Percentiles rank a stretch among this genome's conserved stretches.
Conservation (phyloP, 2,113 vertebrate species). For the Meles meles region DNA sequence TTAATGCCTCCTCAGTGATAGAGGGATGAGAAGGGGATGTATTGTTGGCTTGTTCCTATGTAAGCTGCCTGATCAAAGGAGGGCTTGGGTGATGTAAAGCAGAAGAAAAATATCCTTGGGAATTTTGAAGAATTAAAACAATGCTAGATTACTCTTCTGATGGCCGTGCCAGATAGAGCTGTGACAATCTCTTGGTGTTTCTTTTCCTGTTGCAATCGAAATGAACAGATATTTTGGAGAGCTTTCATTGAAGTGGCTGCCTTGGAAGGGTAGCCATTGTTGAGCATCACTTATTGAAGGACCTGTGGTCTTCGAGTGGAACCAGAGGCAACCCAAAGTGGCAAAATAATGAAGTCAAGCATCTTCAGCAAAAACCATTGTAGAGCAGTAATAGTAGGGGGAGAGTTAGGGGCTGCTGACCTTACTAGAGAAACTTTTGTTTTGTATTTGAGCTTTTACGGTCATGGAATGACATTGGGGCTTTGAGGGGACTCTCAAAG, state of each 20-base stretch:
- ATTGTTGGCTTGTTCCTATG: background rate
- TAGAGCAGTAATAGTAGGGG: background rate
- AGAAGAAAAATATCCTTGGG: slow-evolving; percentile 18
- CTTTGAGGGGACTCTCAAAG: background rate
- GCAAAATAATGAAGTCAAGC: background rate
- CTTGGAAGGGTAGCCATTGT: background rate
- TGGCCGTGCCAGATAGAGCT: background rate
- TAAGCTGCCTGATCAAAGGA: background rate
- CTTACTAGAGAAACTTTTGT: background rate
- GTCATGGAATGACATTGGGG: no score
- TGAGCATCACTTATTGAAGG: background rate
- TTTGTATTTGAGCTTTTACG: background rate
- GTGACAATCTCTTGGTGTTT: background rate
- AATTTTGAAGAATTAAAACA: slow-evolving; percentile 37
- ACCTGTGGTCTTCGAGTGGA: background rate
- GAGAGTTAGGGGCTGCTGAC: background rate
- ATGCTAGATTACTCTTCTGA: background rate
- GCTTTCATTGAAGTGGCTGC: background rate
- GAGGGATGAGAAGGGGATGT: background rate
- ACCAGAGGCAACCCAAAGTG: background rate
- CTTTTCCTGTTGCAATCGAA: slow-evolving; percentile 42
- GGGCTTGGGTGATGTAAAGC: background rate
- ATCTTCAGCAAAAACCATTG: background rate
- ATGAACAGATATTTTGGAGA: slow-evolving; percentile 28
- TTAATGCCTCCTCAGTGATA: slow-evolving; percentile 63